These are phyloP conservation scores for Coturnix japonica DNA, from an alignment of 2,113 vertebrate genomes.

Conservation along the genomic window DNA sequence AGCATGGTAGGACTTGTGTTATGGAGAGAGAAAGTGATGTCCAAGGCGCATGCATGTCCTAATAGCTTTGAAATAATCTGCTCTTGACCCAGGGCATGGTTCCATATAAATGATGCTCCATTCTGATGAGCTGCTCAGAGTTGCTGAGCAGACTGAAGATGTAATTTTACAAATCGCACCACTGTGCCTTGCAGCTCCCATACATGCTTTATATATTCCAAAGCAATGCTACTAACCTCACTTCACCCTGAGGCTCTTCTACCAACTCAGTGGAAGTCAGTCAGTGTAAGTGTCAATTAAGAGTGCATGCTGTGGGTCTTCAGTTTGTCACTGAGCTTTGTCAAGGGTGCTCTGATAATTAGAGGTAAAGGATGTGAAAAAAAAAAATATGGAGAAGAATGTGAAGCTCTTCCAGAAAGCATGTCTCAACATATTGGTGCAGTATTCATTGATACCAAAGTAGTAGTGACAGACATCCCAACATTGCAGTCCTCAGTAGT, in stretches of 20 bases:
- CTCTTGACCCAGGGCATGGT: neutral
- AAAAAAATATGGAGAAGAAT: neutral
- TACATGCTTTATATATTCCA: neutral
- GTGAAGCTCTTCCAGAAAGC: neutral
- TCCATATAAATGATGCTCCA: neutral
- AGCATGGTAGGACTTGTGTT: neutral
- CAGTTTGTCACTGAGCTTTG: neutral
- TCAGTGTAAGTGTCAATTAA: neutral
- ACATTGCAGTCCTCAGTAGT: neutral
- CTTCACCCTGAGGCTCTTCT: neutral
- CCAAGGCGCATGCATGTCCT: neutral
- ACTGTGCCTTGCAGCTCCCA: neutral
- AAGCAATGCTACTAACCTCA: fast-evolving
- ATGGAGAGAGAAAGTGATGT: neutral
- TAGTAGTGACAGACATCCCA: neutral
- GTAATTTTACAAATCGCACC: neutral
- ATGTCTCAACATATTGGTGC: neutral
- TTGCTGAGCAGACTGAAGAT: neutral
- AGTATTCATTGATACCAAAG: neutral
- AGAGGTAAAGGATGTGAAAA: neutral
- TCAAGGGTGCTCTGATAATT: neutral
- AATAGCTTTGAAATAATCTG: neutral
- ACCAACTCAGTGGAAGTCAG: neutral
- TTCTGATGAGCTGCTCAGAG: neutral
- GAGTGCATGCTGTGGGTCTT: fast-evolving